These are phyloP conservation scores for Uromys caudimaculatus DNA, from an alignment of 2,797 vertebrate genomes.

Conservation along the genomic window DNA sequence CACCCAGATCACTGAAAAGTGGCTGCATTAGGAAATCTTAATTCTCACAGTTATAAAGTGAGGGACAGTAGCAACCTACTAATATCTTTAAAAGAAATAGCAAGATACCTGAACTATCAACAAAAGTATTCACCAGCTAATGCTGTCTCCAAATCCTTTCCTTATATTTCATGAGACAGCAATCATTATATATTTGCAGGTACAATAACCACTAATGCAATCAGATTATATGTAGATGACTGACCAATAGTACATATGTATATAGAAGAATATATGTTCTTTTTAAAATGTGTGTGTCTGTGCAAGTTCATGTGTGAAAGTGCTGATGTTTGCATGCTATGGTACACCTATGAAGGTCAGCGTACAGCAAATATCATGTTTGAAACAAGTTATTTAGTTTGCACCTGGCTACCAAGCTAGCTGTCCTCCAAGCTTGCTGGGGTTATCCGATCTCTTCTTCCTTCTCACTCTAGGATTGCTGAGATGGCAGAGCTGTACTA, in stretches of 20 bases:
- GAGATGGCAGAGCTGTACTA: not conserved
- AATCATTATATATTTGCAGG: not conserved
- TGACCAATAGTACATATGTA: not conserved
- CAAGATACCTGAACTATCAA: not conserved
- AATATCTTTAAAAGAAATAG: not conserved
- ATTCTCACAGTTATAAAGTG: not conserved
- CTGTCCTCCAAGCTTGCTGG: not conserved
- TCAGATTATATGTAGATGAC: not conserved
- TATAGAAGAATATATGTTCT: too few species aligned
- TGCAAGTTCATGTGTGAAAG: not conserved
- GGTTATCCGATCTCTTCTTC: not conserved
- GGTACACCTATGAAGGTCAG: not conserved
- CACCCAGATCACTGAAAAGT: not conserved
- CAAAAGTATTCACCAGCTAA: not conserved
- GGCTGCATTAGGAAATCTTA: not conserved
- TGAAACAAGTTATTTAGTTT: not conserved
- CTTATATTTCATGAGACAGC: not conserved
- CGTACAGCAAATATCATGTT: not conserved
- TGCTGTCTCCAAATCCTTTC: not conserved
- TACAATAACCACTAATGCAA: not conserved
- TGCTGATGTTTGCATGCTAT: too few species aligned
- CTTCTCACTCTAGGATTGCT: not conserved
- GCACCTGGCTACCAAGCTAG: not conserved
- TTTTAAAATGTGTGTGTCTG: not conserved
- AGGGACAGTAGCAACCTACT: not conserved